Evolutionary conservation across 2,113 vertebrate genomes (phyloP).

Genomic region (Syngnathoides biaculeatus): DNA sequence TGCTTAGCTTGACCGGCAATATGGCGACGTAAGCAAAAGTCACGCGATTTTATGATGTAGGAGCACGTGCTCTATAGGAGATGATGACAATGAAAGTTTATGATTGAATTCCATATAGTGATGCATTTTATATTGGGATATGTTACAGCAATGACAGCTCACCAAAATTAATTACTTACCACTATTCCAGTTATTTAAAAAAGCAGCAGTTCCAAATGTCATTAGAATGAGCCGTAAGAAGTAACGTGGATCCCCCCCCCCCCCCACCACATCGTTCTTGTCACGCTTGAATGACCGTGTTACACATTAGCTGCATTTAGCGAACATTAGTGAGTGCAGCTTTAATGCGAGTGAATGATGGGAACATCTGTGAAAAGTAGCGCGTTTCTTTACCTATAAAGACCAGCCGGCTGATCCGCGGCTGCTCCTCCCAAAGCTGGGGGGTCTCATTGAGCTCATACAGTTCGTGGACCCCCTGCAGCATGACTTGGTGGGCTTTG

Average conservation of each 20-base stretch:
- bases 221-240: background rate
- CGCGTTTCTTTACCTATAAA: constrained; percentile 82
- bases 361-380: constrained; percentile 4
- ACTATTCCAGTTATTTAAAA: background rate
- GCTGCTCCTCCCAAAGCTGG: constrained; percentile 78
- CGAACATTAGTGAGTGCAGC: background rate
- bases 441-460: constrained; percentile 92
- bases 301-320: constrained; percentile 6
- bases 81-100: no score
- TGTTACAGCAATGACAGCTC: no score
- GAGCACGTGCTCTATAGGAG: no score
- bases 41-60: no score
- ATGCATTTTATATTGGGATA: no score
- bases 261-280: no score
- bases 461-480: constrained; percentile 92
- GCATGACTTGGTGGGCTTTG: constrained; percentile 84
- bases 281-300: background rate
- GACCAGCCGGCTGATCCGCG: constrained; percentile 82
- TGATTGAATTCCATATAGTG: no score
- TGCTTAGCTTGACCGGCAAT: no score
- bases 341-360: background rate
- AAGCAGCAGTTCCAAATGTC: background rate
- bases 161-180: background rate
- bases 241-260: background rate
- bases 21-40: no score